Conservation (phyloP, 2,113 vertebrate genomes). For the Laticauda laticaudata region DNA sequence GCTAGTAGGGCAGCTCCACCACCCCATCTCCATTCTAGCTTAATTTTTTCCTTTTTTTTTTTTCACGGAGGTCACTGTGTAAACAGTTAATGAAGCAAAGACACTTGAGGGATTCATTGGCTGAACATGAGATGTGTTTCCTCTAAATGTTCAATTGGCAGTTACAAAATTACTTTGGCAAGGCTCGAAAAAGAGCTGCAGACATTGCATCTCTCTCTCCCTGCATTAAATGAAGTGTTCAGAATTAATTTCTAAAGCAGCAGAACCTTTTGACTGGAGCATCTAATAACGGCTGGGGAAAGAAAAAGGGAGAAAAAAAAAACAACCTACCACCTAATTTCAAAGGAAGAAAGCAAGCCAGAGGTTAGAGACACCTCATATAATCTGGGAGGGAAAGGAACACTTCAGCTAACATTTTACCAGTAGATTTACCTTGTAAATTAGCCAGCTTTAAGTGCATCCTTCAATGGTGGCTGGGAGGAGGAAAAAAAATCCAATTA, state of each 20-base stretch:
- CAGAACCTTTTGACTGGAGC: slow-evolving; percentile 46
- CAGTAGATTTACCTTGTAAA: slow-evolving; percentile 41
- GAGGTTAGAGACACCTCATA: slow-evolving; percentile 43
- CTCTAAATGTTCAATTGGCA: slow-evolving; percentile 48
- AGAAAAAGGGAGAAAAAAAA: background rate
- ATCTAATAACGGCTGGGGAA: slow-evolving; percentile 54
- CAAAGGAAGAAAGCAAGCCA: slow-evolving; percentile 39
- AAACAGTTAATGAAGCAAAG: slow-evolving; percentile 73
- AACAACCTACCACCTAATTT: slow-evolving; percentile 34
- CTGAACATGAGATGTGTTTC: slow-evolving; percentile 57
- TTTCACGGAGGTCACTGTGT: slow-evolving; percentile 56
- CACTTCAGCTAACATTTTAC: slow-evolving; percentile 22
- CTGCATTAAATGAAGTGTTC: slow-evolving; percentile 59
- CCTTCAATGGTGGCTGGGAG: background rate
- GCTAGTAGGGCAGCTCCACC: slow-evolving; percentile 6
- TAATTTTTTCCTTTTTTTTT: slow-evolving; percentile 3
- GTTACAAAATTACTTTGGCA: slow-evolving; percentile 53
- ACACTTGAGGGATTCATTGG: slow-evolving; percentile 57
- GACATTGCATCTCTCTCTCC: slow-evolving; percentile 15
- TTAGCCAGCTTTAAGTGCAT: slow-evolving; percentile 17
- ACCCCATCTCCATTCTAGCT: too few relatives aligned
- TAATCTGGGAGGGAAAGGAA: slow-evolving; percentile 25
- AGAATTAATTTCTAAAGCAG: slow-evolving; percentile 63
- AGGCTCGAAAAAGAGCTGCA: slow-evolving; percentile 54
- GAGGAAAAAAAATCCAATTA: background rate